phyloP scores from a whole-genome alignment of 2,888 invertebrate genomes.

The Didymodactylos carnosus region DNA sequence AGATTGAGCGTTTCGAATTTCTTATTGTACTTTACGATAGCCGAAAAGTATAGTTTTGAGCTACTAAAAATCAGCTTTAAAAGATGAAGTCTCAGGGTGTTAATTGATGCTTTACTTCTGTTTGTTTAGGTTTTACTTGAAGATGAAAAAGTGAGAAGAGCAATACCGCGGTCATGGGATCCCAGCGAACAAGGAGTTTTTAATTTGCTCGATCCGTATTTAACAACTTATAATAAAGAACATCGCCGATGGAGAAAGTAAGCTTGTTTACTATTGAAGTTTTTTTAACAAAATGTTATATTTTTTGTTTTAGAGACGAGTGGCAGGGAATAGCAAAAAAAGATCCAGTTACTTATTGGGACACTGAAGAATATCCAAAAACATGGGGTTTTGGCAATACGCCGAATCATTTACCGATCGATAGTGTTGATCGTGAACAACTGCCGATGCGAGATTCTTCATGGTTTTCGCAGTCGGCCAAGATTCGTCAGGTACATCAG shows the following conservation, averaged over 20 bases:
- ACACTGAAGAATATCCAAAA: slow-evolving; percentile 33
- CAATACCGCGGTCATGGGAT: slow-evolving; percentile 22
- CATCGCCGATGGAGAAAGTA: slow-evolving; percentile 21
- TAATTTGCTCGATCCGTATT: slow-evolving; percentile 28
- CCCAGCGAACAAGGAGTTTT: slow-evolving; percentile 29
- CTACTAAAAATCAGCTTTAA: too few species aligned
- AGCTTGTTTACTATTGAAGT: background rate
- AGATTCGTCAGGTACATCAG: slow-evolving; percentile 26
- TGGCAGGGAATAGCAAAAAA: slow-evolving; percentile 29
- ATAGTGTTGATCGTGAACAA: slow-evolving; percentile 26
- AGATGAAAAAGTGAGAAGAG: background rate
- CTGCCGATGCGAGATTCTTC: slow-evolving; percentile 32
- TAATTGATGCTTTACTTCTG: too few species aligned
- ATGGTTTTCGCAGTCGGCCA: slow-evolving; percentile 29
- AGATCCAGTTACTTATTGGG: slow-evolving; percentile 32
- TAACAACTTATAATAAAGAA: slow-evolving; percentile 29
- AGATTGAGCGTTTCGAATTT: too few species aligned
- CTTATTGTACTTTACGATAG: too few species aligned
- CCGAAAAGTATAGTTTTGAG: too few species aligned
- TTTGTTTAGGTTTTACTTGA: background rate
- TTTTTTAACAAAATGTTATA: too few species aligned
- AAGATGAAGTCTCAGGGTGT: too few species aligned
- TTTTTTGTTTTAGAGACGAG: slow-evolving; percentile 26
- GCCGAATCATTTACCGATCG: slow-evolving; percentile 29
- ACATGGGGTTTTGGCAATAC: slow-evolving; percentile 26